Evolutionary conservation across 53 echinoderm and acorn worm genomes (phyloP), one percentile per base, ranked within the genome.

Genomic region (Actinopyga echinites): DNA sequence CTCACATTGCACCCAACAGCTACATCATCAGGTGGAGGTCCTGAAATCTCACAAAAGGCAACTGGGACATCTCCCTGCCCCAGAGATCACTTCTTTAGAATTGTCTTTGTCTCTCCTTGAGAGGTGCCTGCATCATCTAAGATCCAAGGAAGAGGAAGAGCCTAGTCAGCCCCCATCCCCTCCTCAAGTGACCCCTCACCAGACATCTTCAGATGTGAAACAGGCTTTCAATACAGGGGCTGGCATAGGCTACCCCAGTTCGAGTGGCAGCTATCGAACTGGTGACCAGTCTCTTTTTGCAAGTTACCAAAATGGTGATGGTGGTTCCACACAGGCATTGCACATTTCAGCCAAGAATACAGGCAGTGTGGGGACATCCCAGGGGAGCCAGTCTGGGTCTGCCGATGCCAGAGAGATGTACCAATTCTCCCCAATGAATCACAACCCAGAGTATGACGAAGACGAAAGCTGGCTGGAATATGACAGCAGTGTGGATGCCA

Each of bases 381-480:
- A 49, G 49, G 49, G 49, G 17, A 49, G 49, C 17, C 49, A 17
- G 3, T 17, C 49, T 49, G 49, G 49, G 13, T 49, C 49, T 49
- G 17, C 17, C 17, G 49, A 49, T 49, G 49, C 17, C 7, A 49
- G 49, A 15, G 49, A 62, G 30, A 77, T 53, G 77, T 77, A 32
- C 31, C 56, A 77, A 8, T 54, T 55, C 13, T 54, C 77, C 10
- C 77, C 56, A 30, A 30, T 56, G 29, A 56, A 32, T 30, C 49
- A 71, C 71, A 71, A 10, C 19, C 22, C 20, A 12, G 77, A 56
- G 5, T 53, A 56, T 22, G 54, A 77, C 6, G 77, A 77, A 32
- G 81, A 80, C 24, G 42, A 59, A 12, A 80, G 81, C 36, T 80
- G 81, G 81, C 21, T 77, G 32, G 77, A 77, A 8, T 56, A 77